Percentiles rank a stretch among this genome's conserved stretches.
Evolutionary conservation across 2,888 invertebrate species (phyloP).

Genomic region (Gari tellinella): DNA sequence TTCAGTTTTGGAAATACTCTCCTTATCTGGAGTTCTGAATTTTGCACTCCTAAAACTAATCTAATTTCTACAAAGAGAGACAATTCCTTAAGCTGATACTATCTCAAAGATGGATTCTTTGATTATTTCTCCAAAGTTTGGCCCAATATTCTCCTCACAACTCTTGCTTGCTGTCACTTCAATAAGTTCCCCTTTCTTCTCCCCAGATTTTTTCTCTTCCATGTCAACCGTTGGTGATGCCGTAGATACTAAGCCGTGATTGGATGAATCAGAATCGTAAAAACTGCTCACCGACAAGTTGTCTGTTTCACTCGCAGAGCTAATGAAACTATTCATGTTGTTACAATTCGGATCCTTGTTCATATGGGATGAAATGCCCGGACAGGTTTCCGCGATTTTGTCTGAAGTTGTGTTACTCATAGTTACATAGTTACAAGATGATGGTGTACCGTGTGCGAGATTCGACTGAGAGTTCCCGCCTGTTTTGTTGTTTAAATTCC

Average conservation of each 20-base stretch:
- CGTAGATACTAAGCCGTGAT: slow-evolving; percentile 33
- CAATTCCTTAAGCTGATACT: slow-evolving; percentile 88
- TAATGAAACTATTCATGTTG: slow-evolving; percentile 31
- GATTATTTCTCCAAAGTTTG: slow-evolving; percentile 95
- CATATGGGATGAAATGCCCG: slow-evolving; percentile 79
- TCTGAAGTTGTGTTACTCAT: slow-evolving; percentile 80
- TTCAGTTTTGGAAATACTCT: neutral
- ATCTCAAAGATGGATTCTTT: slow-evolving; percentile 97
- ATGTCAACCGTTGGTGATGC: slow-evolving; percentile 24
- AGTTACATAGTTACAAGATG: slow-evolving; percentile 72
- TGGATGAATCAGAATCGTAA: slow-evolving; percentile 59
- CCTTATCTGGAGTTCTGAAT: neutral
- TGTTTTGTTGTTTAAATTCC: slow-evolving; percentile 68
- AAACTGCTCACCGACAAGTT: slow-evolving; percentile 53
- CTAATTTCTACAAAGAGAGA: neutral
- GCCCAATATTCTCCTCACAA: slow-evolving; percentile 50
- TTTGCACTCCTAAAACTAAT: neutral
- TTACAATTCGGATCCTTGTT: slow-evolving; percentile 73
- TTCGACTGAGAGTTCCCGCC: slow-evolving; percentile 17
- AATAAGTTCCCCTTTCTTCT: slow-evolving; percentile 38
- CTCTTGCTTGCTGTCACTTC: slow-evolving; percentile 45
- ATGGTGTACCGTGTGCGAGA: slow-evolving; percentile 37
- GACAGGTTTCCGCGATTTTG: slow-evolving; percentile 78
- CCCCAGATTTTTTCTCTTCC: slow-evolving; percentile 24
- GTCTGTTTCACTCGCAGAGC: slow-evolving; percentile 47